phyloP scores from a whole-genome alignment of 2,888 invertebrate genomes.

The Heliconius aoede region DNA sequence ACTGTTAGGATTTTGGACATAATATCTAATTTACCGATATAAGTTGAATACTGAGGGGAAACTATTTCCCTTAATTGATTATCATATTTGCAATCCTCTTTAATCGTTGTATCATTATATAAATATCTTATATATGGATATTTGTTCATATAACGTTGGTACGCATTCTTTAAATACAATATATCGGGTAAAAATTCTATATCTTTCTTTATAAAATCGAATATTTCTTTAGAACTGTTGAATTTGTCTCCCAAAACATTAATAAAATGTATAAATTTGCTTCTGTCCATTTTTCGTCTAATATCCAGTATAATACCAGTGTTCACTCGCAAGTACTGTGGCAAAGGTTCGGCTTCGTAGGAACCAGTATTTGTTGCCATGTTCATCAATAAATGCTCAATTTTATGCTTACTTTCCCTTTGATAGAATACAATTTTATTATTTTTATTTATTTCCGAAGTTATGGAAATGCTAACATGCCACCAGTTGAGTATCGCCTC shows the following conservation, averaged over 20 bases:
- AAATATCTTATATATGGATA: slow-evolving; percentile 63
- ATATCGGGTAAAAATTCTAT: slow-evolving; percentile 36
- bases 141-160: slow-evolving; percentile 50
- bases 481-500: slow-evolving; percentile 60
- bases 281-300: neutral
- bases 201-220: slow-evolving; percentile 42
- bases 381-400: slow-evolving; percentile 58
- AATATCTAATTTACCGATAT: slow-evolving; percentile 38
- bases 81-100: slow-evolving; percentile 52
- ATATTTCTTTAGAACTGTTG: slow-evolving; percentile 26
- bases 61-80: slow-evolving; percentile 62
- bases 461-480: slow-evolving; percentile 52
- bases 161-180: slow-evolving; percentile 27
- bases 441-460: neutral
- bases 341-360: slow-evolving; percentile 34
- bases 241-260: slow-evolving; percentile 4
- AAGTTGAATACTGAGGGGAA: slow-evolving; percentile 52
- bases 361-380: slow-evolving; percentile 45
- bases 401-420: slow-evolving; percentile 50
- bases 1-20: slow-evolving; percentile 48
- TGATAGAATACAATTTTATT: slow-evolving; percentile 47
- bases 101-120: slow-evolving; percentile 49
- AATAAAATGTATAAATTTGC: slow-evolving; percentile 13
- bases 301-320: neutral
- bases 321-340: slow-evolving; percentile 44